Evolutionary conservation across 2,113 vertebrate species (phyloP), one percentile per base, ranked within the genome.

Genomic region (Tylochromis polylepis): DNA sequence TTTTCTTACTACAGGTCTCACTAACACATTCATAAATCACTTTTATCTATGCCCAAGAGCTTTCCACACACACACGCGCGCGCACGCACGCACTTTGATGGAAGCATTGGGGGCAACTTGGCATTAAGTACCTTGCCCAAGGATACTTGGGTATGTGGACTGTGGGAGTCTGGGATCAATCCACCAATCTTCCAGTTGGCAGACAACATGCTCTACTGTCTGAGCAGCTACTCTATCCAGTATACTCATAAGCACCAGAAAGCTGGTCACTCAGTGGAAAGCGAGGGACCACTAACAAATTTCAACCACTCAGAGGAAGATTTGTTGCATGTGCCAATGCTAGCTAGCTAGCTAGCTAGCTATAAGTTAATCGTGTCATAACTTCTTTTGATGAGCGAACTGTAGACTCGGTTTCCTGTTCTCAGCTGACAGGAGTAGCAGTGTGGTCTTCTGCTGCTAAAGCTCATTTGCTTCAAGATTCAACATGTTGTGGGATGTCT

Each of bases 121-220:
- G 41, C 22, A 8, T 72, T 46, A 22, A 11, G 38, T 46, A 18
- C 1, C 22, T 72, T 72, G 67, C 38, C 22, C 38, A 46, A 72
- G 38, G 67, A 72, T 72, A 43, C 22, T 46, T 18, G 38, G 38
- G 22, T 27, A 72, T 72, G 2, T 16, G 38, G 38, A 72, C 14
- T 72, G 38, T 43, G 14, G 12, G 67, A 72, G 0, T 46, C 14
- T 16, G 22, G 14, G 38, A 46, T 72, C 67, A 46, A 72, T 46
- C 27, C 67, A 46, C 65, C 24, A n/a, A 72, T 43, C 65, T 10
- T 46, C 67, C 67, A 72, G 14, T 72, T 16, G 65, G 65, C 22
- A 72, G 65, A 46, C n/a, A 15, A 41, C 65, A 70, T 1, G 0
- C 2, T 36, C 0, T 1, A 62, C 59, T 34, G 9, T 34, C 59